A percentile compares a stretch with the other conserved stretches of the same genome.
Conservation (phyloP, 2,113 vertebrate genomes). For the Bufo bufo region DNA sequence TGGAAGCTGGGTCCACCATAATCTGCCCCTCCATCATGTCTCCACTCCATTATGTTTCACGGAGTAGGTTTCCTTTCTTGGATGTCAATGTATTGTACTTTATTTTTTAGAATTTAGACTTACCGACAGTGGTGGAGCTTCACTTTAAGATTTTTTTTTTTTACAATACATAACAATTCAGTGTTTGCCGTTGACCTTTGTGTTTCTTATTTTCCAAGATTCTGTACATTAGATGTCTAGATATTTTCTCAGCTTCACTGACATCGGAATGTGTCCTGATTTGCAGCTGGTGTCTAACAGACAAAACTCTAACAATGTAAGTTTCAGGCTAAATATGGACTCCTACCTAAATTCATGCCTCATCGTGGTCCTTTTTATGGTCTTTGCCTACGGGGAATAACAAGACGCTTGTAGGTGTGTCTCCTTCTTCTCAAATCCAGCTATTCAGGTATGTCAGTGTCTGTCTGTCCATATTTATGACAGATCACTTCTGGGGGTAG, state of each 20-base stretch:
- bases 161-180: not conserved
- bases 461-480: not conserved
- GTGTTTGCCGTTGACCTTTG: not conserved
- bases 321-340: too few species aligned
- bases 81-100: too few species aligned
- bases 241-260: not conserved
- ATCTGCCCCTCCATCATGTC: too few species aligned
- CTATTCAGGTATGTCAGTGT: not conserved
- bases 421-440: constrained; percentile 16
- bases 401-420: not conserved
- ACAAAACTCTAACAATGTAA: too few species aligned
- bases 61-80: too few species aligned
- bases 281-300: not conserved
- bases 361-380: not conserved
- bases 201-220: not conserved
- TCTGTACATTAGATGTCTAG: not conserved
- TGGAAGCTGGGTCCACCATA: too few species aligned
- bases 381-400: not conserved
- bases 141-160: not conserved
- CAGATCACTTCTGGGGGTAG: not conserved
- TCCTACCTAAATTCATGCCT: too few species aligned
- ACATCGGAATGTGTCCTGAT: not conserved
- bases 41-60: not conserved
- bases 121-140: not conserved
- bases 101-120: not conserved